Evolutionary conservation across 1,140 invertebrate genomes (phyloP).

Genomic region (Drepana arcuata): DNA sequence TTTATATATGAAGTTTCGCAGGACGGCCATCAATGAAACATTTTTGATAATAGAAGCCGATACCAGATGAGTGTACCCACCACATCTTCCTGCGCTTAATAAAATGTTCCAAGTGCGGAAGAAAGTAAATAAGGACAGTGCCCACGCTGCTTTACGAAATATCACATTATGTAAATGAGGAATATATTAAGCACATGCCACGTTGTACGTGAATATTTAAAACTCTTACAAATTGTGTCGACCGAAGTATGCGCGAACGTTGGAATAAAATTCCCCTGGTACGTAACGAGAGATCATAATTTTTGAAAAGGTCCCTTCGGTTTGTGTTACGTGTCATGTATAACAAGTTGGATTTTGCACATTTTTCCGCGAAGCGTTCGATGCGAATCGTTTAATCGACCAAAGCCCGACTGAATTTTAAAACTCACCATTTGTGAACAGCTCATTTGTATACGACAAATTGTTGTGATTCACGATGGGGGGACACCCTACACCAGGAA

Average conservation of each 20-base stretch:
- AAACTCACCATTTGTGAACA: too few relatives aligned
- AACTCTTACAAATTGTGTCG: conserved; percentile 36
- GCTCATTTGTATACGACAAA: too few relatives aligned
- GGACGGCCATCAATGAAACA: too few relatives aligned
- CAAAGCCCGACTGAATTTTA: too few relatives aligned
- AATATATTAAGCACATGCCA: conserved; percentile 34
- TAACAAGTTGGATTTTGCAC: too few relatives aligned
- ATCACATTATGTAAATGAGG: conserved; percentile 37
- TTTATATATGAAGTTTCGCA: background rate
- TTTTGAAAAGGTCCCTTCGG: conserved; percentile 41
- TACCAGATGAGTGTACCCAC: too few relatives aligned
- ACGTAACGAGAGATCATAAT: conserved; percentile 48
- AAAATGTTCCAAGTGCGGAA: conserved; percentile 3
- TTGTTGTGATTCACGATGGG: too few relatives aligned
- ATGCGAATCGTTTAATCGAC: too few relatives aligned
- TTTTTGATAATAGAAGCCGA: too few relatives aligned
- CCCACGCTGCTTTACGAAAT: conserved; percentile 25
- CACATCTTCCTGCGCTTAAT: background rate
- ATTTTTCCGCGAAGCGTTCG: too few relatives aligned
- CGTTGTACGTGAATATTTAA: conserved; percentile 46
- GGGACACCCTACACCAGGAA: too few relatives aligned
- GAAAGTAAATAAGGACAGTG: conserved; percentile 17
- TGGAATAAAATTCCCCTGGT: conserved; percentile 36
- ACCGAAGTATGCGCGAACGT: conserved; percentile 30
- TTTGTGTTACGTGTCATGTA: conserved; percentile 6